Evolutionary conservation across 2,888 invertebrate genomes (phyloP), one percentile per base, ranked within the genome.

Genomic region (Apeira syringaria): DNA sequence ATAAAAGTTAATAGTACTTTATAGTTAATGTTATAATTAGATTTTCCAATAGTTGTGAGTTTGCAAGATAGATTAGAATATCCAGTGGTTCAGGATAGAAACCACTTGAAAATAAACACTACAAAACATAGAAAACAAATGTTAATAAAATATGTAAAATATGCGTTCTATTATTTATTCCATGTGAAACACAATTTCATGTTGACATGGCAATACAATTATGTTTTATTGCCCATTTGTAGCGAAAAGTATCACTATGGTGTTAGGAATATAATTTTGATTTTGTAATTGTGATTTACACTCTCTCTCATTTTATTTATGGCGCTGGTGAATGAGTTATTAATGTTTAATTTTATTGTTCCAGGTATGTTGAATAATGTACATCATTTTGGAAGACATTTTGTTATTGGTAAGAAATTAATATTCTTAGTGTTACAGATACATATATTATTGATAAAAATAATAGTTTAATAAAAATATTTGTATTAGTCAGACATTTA

Each of bases 121-220:
- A n/a, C n/a, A n/a, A n/a, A n/a, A n/a, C 17, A 5, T 2, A 4
- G 6, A 5, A 12, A 11, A 2, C 10, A 3, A 10, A 26, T 11
- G 10, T 17, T 1, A 11, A 12, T n/a, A n/a, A 5, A 26, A 10
- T 5, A 1, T 6, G 5, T 1, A 11, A 11, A 6, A 26, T 2
- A 12, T 11, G 25, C n/a, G 1, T 13, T 15, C 18, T 53, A 47
- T 58, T 61, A 62, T 61, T 57, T 61, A 65, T 61, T 57, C 56
- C 61, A 55, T 47, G 47, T 46, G 41, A 39, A 42, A 43, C 48
- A 47, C 48, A 47, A 50, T 50, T 43, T 52, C 56, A 59, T 61
- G 67, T 64, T 56, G 53, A 56, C 52, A 35, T 40, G 38, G 39
- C 54, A 53, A 53, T 67, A 65, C 61, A 62, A 61, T 51, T 59